Base-by-base conservation (phyloP, 2,797 vertebrate genomes). In the Rhyacichthys aspro region DNA sequence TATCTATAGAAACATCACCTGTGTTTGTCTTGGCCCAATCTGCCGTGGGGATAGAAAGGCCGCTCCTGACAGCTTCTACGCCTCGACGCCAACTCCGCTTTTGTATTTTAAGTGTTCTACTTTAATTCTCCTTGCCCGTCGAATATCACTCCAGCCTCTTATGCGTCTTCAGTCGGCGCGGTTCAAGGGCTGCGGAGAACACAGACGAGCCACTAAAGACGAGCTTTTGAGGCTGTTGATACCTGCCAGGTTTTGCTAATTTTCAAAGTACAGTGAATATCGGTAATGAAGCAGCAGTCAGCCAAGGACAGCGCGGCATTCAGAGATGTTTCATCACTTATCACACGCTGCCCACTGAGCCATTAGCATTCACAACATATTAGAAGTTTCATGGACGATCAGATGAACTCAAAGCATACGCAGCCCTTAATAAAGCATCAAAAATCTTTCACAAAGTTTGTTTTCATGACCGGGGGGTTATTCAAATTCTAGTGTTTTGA, bases 201-300 rank as follows among this genome's bases (percentile, higher is more conserved):
- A 85, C 73, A 82, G 76, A 69, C 69, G 17, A 62, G 62, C 42
- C 71, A 75, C 85, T 82, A 79, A 80, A 88, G 83, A 85, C 66
- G 16, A 19, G 74, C 79, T 85, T 84, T 87, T 76, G 74, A 88
- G 72, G 79, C 76, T 55, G 74, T 65, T 84, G 81, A 88, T 86
- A 88, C 83, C 82, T 84, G 85, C 87, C 87, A 86, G 72, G 74
- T 79, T 82, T 70, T 67, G 79, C 87, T 89, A 89, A 89, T 86
- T 83, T 90, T 87, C 87, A 86, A 86, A 90, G 89, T 81, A 79
- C 75, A 73, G 62, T 54, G 74, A 70, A 67, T 67, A 72, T 81
- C 70, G 63, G 66, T 78, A 85, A 88, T 87, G 78, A 85, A 88
- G 83, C 73, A 8, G 80, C 66, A 81, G 80, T 76, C 83, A 80